Conservation (phyloP, 1,140 invertebrate species). For the Forficula auricularia region DNA sequence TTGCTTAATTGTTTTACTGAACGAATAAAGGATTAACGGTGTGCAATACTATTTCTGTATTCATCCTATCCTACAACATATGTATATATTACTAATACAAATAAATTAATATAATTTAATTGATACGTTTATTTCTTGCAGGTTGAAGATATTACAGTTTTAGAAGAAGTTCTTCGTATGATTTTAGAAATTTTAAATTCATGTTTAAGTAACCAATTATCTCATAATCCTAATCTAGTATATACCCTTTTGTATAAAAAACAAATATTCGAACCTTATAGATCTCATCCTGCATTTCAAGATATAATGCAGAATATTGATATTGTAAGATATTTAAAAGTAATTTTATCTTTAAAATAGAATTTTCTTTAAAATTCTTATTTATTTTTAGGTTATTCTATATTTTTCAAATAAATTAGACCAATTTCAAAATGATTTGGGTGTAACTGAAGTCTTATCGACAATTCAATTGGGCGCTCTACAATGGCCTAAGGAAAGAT, state of each 20-base stretch:
- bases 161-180: slow-evolving; percentile 94
- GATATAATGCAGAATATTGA: slow-evolving; percentile 95
- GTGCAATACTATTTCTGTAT: too few species aligned
- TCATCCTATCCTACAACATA: too few species aligned
- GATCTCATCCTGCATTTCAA: slow-evolving; percentile 75
- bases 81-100: too few species aligned
- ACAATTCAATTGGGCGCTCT: slow-evolving; percentile 66
- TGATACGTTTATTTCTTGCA: slow-evolving; percentile 9
- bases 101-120: too few species aligned
- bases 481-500: slow-evolving; percentile 54
- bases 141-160: slow-evolving; percentile 78
- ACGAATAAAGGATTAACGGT: too few species aligned
- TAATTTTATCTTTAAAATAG: background rate
- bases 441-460: slow-evolving; percentile 67
- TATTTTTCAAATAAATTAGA: slow-evolving; percentile 72
- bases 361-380: background rate
- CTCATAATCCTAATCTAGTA: slow-evolving; percentile 84
- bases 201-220: slow-evolving; percentile 68
- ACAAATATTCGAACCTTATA: slow-evolving; percentile 74
- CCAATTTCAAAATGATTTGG: slow-evolving; percentile 43
- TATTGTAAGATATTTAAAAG: slow-evolving; percentile 39
- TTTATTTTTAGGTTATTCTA: slow-evolving; percentile 50
- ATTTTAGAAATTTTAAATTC: slow-evolving; percentile 93
- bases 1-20: too few species aligned
- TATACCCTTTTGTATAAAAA: slow-evolving; percentile 91